Evolutionary conservation across 2,113 vertebrate genomes (phyloP), one percentile per base, ranked within the genome.

Genomic region (Catagonus wagneri): DNA sequence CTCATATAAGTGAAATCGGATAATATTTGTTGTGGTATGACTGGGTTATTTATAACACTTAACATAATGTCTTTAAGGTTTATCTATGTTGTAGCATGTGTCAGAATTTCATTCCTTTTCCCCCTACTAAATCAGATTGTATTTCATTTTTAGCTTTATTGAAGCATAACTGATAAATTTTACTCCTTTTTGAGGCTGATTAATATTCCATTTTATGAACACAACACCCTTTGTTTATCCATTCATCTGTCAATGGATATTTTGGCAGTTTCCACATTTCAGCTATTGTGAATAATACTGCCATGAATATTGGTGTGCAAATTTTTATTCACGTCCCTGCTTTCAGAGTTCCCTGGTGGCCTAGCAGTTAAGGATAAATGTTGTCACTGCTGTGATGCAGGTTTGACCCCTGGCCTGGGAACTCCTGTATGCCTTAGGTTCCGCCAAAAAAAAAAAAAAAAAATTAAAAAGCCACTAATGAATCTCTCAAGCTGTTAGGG

Each of bases 131-230:
- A 86, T 58, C 56, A 92, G 83, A 87, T 16, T 81, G 19, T 74
- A 66, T 69, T 80, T 95, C 63, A 44, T 80, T 87, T 86, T 65
- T 83, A 92, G 29, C 23, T 87, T 58, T 74, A 81, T 44, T 74
- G 56, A 39, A 34, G 15, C 34, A 27, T 34, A 92, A 87, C 0
- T 23, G 23, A 92, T 36, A 20, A 87, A 52, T 58, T 34, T 74
- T 29, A 60, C 75, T 81, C 32, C 56, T 79, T 85, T 76, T 56
- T 66, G 22, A 93, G 27, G 32, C 23, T 68, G 23, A 75, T 61
- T 74, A 54, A 89, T 84, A 93, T 54, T 60, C 68, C 56, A 54
- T 63, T 90, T 16, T 65, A 32, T 34, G 8, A 4, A 52, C 17
- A 79, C 7, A n/a, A 1, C 54, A 92, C 61, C 39, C 15, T 72